Evolutionary conservation across 2,888 invertebrate genomes (phyloP), one percentile per base, ranked within the genome.

Genomic region (Sclerodermus sp.): DNA sequence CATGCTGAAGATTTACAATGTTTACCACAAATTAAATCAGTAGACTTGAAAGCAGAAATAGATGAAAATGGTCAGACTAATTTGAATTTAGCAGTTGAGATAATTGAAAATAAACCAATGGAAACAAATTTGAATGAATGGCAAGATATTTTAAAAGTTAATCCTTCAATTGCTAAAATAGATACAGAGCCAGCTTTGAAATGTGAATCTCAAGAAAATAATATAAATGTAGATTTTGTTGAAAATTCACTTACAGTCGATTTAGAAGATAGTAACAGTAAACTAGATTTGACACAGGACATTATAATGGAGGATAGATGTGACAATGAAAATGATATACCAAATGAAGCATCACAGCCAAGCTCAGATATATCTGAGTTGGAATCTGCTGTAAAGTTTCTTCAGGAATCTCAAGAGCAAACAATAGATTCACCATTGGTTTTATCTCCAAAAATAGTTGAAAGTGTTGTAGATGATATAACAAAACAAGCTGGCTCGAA

Each of bases 381-480:
- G 9, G 76, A 77, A 51, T 72, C 71, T 13, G 75, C 77, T 12
- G 76, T 77, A 1, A 77, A 77, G 49, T 77, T 74, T 47, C 58
- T 77, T 16, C 76, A 75, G 51, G 74, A 76, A 44, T 75, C 76
- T 49, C 73, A 80, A 74, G 61, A 82, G 47, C 62, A 81, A 60
- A 57, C 79, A 68, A 71, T 80, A 71, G 67, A 82, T 65, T 66
- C 75, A 64, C 56, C 79, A 53, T 58, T 80, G 12, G 62, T 51
- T 1, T 46, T 71, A 12, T 68, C 71, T 12, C 66, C 71, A 6
- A 73, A 71, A 49, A 49, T 67, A 51, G 55, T 64, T 2, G 66
- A 71, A 12, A 58, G 59, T 15, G 58, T 60, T 1, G 62, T 54
- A 2, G 53, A 55, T 18, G 61, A 61, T 31, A 62, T 61, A 49